phyloP scores from a whole-genome alignment of 2,113 vertebrate species.

The Crocuta crocuta region DNA sequence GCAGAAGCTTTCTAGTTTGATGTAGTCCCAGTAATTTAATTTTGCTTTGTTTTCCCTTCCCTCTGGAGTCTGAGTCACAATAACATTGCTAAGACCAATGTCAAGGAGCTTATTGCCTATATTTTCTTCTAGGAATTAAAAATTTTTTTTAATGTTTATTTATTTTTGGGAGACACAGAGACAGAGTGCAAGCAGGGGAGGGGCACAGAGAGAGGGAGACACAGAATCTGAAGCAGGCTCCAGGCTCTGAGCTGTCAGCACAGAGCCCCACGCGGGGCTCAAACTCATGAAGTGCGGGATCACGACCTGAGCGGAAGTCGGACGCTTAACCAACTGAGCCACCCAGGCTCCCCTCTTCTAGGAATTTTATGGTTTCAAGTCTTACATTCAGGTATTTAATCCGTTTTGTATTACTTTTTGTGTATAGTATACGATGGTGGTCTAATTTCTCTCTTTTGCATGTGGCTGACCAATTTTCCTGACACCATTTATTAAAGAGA shows the following conservation, averaged over 20 bases:
- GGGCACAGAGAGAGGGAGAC: too few relatives aligned
- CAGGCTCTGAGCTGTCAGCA: too few relatives aligned
- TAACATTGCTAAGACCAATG: neutral
- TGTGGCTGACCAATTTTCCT: neutral
- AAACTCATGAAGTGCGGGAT: too few relatives aligned
- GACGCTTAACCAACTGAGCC: too few relatives aligned
- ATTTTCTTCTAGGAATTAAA: neutral
- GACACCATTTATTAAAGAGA: neutral
- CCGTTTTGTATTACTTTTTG: neutral
- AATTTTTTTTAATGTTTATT: too few relatives aligned
- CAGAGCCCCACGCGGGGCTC: too few relatives aligned
- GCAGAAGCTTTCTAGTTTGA: neutral
- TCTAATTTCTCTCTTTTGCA: neutral
- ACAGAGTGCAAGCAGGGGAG: too few relatives aligned
- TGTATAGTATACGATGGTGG: neutral
- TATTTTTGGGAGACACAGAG: too few relatives aligned
- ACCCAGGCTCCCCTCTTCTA: neutral
- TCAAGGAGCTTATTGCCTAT: neutral
- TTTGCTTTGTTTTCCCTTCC: neutral
- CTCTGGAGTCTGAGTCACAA: neutral
- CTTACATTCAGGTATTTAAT: neutral
- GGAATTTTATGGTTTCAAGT: neutral
- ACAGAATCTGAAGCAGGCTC: too few relatives aligned
- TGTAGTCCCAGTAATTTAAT: neutral
- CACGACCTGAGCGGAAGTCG: too few relatives aligned